phyloP scores from a whole-genome alignment of 2,888 invertebrate species.

The Limnephilus auricula region DNA sequence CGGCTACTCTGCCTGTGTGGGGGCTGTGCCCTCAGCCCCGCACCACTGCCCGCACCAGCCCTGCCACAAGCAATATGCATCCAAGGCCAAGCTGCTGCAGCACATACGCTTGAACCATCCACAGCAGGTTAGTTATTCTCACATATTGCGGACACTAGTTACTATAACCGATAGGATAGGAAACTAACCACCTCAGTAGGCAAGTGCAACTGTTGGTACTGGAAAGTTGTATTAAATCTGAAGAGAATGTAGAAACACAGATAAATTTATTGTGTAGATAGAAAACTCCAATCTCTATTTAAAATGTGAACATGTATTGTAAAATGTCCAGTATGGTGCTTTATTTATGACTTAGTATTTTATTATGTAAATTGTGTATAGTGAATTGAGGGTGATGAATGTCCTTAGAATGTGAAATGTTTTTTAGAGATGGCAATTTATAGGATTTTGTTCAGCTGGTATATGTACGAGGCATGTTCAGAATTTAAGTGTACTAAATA shows the following conservation, averaged over 20 bases:
- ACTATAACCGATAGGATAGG: too few species aligned
- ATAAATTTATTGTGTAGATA: not conserved
- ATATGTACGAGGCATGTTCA: too few species aligned
- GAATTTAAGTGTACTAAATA: too few species aligned
- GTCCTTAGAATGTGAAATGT: too few species aligned
- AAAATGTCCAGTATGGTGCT: not conserved
- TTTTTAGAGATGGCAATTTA: too few species aligned
- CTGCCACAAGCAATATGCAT: constrained; percentile 93
- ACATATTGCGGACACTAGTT: not conserved
- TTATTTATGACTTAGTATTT: too few species aligned
- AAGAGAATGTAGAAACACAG: not conserved
- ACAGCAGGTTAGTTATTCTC: constrained; percentile 51
- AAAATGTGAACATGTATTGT: not conserved
- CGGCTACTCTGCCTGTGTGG: constrained; percentile 72
- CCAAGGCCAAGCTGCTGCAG: constrained; percentile 84
- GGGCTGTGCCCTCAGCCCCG: constrained; percentile 83
- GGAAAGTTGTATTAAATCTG: not conserved
- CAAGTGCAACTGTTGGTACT: too few species aligned
- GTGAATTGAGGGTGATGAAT: too few species aligned
- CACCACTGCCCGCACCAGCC: constrained; percentile 83
- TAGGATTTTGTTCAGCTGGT: too few species aligned
- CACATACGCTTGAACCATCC: constrained; percentile 83
- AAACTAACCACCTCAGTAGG: not conserved
- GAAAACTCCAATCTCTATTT: not conserved
- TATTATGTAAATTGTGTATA: too few species aligned